These are phyloP conservation scores for Antitype chi DNA, from an alignment of 2,888 invertebrate species.

Conservation along the genomic window DNA sequence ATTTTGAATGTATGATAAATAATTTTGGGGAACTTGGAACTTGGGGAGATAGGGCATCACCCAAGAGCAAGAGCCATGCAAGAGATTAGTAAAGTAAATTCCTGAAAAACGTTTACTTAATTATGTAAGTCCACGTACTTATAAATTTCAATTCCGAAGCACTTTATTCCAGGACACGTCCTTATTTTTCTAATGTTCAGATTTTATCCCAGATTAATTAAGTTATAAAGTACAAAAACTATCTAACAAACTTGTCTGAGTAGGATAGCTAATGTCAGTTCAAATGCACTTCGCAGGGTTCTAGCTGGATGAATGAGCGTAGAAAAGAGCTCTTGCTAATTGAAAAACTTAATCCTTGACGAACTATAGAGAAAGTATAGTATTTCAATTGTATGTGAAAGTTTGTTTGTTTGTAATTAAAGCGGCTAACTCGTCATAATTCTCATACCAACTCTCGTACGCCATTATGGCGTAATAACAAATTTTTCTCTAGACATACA, in stretches of 20 bases:
- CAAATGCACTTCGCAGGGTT: not conserved
- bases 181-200: not conserved
- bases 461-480: no score
- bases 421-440: no score
- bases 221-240: not conserved
- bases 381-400: not conserved
- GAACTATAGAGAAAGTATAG: not conserved
- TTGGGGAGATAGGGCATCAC: no score
- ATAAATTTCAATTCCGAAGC: not conserved
- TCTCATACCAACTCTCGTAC: no score
- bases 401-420: not conserved
- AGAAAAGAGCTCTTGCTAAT: not conserved
- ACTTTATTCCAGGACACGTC: not conserved
- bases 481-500: no score
- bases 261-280: not conserved
- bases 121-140: not conserved
- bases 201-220: slow-evolving; percentile 1
- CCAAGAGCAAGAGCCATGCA: no score
- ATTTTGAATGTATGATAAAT: no score
- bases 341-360: slow-evolving; percentile 2
- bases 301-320: not conserved
- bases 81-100: not conserved
- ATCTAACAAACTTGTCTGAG: not conserved
- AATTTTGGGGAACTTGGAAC: no score
- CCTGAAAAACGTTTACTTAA: not conserved